Evolutionary conservation across 2,888 invertebrate species (phyloP), one percentile per base, ranked within the genome.

Genomic region (Kuschelorhynchus macadamiae): DNA sequence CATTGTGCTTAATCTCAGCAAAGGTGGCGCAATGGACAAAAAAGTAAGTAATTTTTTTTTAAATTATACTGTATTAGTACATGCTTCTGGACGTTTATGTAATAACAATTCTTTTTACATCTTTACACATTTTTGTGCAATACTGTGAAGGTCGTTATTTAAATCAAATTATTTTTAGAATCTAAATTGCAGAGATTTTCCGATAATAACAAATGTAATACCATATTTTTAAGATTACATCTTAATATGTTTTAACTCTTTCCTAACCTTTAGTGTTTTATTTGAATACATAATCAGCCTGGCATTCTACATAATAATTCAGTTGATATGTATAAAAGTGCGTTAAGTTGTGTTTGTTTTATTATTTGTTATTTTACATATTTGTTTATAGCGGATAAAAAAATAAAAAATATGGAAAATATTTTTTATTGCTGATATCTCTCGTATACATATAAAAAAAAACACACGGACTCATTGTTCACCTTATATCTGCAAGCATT

Each of bases 31-130:
- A 49, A 69, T 69, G 60, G 41, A 60, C 42, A 47, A 44, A 49
- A 60, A 64, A 59, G 68, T 69, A 52, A 64, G 68, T 63, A 33
- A 12, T n/a, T 7, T 32, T 61, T 61, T 49, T 59, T 33, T 30
- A 7, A n/a, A 11, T 36, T 3, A 36, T 36, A 25, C 3, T 25
- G 25, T n/a, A 25, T 25, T 7, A 7, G 7, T 25, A 25, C 4
- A 25, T 25, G 7, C 3, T 25, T 25, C 7, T 25, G 7, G 7
- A 25, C 7, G 25, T 25, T 36, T 42, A 42, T 17, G 42, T 42
- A 42, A 42, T 36, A 36, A n/a, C n/a, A n/a, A 36, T 36, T 36
- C 2, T 36, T 12, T 12, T 36, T 36, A 41, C n/a, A n/a, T 55
- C 25, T 36, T 36, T 36, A 36, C 4, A 12, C 4, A n/a, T 36